Percentiles rank a stretch among this genome's conserved stretches.
Conservation (phyloP, 2,888 invertebrate genomes). For the Caenorhabditis doughertyi region DNA sequence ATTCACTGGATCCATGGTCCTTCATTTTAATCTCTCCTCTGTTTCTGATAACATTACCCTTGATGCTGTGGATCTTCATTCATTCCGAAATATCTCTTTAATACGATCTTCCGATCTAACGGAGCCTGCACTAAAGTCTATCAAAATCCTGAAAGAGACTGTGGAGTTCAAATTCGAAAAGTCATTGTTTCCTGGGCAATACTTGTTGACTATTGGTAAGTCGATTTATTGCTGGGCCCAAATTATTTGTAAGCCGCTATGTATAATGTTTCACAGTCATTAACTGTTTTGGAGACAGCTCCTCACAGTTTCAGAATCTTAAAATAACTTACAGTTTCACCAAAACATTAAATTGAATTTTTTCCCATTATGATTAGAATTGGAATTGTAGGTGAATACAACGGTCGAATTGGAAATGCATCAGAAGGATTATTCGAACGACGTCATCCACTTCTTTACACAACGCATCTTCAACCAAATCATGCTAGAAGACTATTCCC, state of each 20-base stretch:
- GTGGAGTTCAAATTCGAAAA: constrained; percentile 66
- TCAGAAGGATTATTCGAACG: constrained; percentile 63
- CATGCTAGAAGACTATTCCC: constrained; percentile 71
- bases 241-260: too few relatives aligned
- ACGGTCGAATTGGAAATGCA: constrained; percentile 63
- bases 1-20: constrained; percentile 68
- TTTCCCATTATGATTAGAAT: too few relatives aligned
- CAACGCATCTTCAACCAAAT: constrained; percentile 72
- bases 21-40: constrained; percentile 65
- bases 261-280: too few relatives aligned
- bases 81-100: constrained; percentile 71
- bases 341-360: too few relatives aligned
- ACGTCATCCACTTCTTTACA: constrained; percentile 51
- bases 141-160: constrained; percentile 60
- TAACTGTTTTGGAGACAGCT: too few relatives aligned
- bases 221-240: too few relatives aligned
- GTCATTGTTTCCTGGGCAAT: constrained; percentile 64
- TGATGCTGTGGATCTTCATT: constrained; percentile 63
- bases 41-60: constrained; percentile 63
- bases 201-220: constrained; percentile 71
- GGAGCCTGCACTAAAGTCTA: constrained; percentile 65
- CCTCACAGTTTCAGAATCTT: too few relatives aligned
- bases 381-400: constrained; percentile 67
- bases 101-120: constrained; percentile 55
- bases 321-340: too few relatives aligned